Percentiles rank a stretch among this genome's conserved stretches.
phyloP scores from a whole-genome alignment of 92 coral and sea anemone species.

The Siderastrea siderea region DNA sequence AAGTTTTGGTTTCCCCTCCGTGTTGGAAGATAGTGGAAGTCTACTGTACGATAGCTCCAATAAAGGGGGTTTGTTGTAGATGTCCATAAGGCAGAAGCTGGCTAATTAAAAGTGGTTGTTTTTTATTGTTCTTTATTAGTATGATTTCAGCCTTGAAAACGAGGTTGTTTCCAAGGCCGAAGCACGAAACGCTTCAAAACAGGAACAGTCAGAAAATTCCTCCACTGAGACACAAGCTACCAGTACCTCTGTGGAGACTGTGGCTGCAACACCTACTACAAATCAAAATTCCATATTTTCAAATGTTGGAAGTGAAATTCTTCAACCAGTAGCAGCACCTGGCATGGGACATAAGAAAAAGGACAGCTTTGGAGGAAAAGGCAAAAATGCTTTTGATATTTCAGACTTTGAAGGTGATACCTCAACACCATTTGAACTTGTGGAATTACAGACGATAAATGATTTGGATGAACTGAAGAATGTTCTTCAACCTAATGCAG shows the following conservation, averaged over 20 bases:
- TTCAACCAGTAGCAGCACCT: slow-evolving; percentile 88
- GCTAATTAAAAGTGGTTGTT: neutral
- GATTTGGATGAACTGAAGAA: slow-evolving; percentile 95
- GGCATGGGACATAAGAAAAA: slow-evolving; percentile 77
- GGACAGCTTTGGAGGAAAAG: slow-evolving; percentile 76
- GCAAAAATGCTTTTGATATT: slow-evolving; percentile 84
- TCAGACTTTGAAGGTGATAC: slow-evolving; percentile 96
- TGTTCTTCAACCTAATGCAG: slow-evolving; percentile 78
- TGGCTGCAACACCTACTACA: neutral
- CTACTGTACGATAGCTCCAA: no score
- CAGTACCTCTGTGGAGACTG: slow-evolving; percentile 46
- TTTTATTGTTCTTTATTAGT: slow-evolving; percentile 57
- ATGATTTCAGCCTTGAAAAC: slow-evolving; percentile 90
- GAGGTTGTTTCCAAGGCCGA: slow-evolving; percentile 80
- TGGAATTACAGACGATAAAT: slow-evolving; percentile 95
- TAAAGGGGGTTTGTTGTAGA: no score
- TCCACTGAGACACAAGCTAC: slow-evolving; percentile 46
- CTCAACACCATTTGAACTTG: slow-evolving; percentile 96
- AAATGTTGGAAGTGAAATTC: slow-evolving; percentile 89
- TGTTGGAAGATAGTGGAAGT: no score
- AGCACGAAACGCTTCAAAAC: slow-evolving; percentile 57
- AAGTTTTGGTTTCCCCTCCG: no score
- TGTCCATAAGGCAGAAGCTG: no score
- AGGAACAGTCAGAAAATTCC: slow-evolving; percentile 56
- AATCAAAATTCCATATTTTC: slow-evolving; percentile 72